These are phyloP conservation scores for Propithecus deckenii DNA, from an alignment of 2,797 vertebrate genomes.

Conservation along the genomic window DNA sequence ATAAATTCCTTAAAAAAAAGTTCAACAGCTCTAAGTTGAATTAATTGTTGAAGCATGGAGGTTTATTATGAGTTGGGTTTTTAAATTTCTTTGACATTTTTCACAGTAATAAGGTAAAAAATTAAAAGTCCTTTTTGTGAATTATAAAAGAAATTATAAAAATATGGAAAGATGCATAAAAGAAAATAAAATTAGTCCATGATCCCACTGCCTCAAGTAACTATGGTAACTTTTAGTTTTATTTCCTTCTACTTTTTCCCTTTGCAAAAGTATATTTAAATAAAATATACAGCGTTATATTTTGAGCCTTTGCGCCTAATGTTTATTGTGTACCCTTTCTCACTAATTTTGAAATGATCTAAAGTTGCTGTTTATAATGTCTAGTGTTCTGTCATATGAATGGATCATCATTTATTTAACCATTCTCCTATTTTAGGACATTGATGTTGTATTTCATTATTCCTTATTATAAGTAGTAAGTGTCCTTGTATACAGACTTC, in stretches of 20 bases:
- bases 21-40: neutral
- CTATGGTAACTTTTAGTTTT: neutral
- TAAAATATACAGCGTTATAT: neutral
- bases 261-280: neutral
- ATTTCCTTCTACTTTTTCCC: neutral
- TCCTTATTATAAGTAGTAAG: neutral
- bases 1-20: neutral
- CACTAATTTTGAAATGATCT: conserved; percentile 5
- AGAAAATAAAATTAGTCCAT: neutral
- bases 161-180: neutral
- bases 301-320: neutral
- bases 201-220: neutral
- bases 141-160: conserved; percentile 18
- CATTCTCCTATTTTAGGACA: neutral
- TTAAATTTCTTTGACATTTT: conserved; percentile 13
- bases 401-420: neutral
- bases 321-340: neutral
- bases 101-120: neutral
- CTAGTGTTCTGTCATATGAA: neutral
- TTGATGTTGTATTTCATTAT: neutral
- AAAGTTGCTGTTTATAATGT: conserved; percentile 8
- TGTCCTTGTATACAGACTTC: neutral
- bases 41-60: neutral
- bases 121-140: neutral
- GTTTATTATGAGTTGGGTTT: neutral